Evolutionary conservation across 2,888 invertebrate species (phyloP), one percentile per base, ranked within the genome.

Genomic region (Abrostola triplasia): DNA sequence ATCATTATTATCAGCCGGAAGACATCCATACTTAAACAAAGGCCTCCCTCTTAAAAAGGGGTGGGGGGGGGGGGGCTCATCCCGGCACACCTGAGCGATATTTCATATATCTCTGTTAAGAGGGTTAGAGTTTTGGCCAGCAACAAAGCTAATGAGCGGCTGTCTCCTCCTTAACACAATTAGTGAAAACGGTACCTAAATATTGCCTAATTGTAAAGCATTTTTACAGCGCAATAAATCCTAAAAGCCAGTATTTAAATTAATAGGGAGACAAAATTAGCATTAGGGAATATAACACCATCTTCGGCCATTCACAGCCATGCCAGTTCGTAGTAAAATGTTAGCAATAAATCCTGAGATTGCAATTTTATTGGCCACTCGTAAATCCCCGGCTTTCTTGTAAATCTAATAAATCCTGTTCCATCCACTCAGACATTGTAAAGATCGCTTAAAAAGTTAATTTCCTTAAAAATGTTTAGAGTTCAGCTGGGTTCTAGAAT

Each of bases 351-450:
- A 76, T 73, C 50, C 36, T 51, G 58, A 74, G 67, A 82, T 83
- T 73, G 77, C 73, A 71, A 73, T 82, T 84, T 84, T 84, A 84
- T 76, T 77, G 64, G 71, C 37, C 71, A 47, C 68, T 76, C 79
- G 83, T 84, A 84, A 85, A 83, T 82, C 74, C 67, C 49, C 35
- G 64, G 64, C 53, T 65, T 70, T 70, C 74, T 71, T 63, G 67
- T 58, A 68, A 79, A 83, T 77, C 76, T 83, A 81, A 84, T 85
- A 81, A 83, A 84, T 82, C 69, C 65, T 68, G 70, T 71, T 79
- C 70, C 55, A 78, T 73, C 74, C 70, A 64, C 74, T 77, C 59
- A 66, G 65, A 74, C 72, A 61, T 65, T 67, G 70, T 66, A 60
- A 52, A 59, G 65, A 66, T 54, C 74, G 69, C 55, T 79, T 73